Evolutionary conservation across 2,888 invertebrate species (phyloP), one percentile per base, ranked within the genome.

Genomic region (Linhomoeus sp.): DNA sequence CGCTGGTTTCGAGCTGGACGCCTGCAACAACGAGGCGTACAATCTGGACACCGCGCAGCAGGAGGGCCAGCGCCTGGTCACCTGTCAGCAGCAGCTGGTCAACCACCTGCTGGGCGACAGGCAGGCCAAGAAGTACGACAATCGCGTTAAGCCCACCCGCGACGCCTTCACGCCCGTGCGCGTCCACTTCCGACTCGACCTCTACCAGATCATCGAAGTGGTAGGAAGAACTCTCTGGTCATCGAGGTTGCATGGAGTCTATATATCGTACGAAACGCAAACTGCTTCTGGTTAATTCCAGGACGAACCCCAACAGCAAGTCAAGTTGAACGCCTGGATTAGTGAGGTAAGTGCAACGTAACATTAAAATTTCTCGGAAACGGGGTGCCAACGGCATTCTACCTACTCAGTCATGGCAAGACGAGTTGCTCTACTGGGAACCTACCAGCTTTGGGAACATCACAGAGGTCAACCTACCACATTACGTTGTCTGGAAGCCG

Each of bases 371-470:
- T n/a, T n/a, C n/a, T n/a, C n/a, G n/a, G n/a, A n/a, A n/a, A n/a
- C n/a, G n/a, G n/a, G n/a, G n/a, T n/a, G n/a, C n/a, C n/a, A n/a
- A n/a, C 29, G 29, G 29, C 29, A 29, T 5, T 5, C 7, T 29
- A 29, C 29, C 29, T 29, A 29, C 29, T 29, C 29, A 61, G 58
- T 52, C 58, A 44, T 61, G 61, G 61, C 53, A 58, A 51, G 61
- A 61, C 52, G 61, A 61, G 49, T 58, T 59, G 46, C 52, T 59
- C 35, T 61, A 53, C 51, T 61, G 60, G 60, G 52, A 55, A 23
- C 58, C 59, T 15, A 48, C 51, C 36, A 57, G 58, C 43, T 59
- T 58, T 46, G 54, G 55, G 29, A 57, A 59, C 40, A 59, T 61
- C 47, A 54, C 51, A 19, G 58, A 61, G 51, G 49, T 61, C 17